Base-by-base conservation (phyloP, 1,140 invertebrate species). In the Micrasema longulum region DNA sequence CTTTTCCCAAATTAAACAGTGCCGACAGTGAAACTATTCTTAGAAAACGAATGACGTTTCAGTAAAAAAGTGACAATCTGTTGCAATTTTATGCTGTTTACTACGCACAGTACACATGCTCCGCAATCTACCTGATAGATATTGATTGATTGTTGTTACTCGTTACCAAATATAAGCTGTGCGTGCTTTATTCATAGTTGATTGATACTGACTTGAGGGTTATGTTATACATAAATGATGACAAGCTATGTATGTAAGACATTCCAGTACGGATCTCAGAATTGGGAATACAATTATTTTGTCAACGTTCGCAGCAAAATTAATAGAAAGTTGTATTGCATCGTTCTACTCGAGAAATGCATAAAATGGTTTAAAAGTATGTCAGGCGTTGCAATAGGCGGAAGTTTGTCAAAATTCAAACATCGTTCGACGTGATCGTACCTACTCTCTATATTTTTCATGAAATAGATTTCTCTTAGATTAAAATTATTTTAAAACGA, bases 301-400 rank as follows among this genome's bases (percentile, higher is more conserved):
- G 69, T 22, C 7, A 57, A 53, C 60, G 52, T 31, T 38, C 65
- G 65, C 65, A 23, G 68, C 55, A 71, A 43, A 67, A n/a, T n/a
- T n/a, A n/a, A 71, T 74, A 71, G 72, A 74, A 74, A 74, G 69
- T 67, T 14, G 72, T 65, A n/a, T 74, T 74, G 68, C 63, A 74
- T 74, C n/a, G 63, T 68, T 66, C 12, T 52, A 52, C 67, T 43
- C 57, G 60, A 9, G 9, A 55, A 43, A 69, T 69, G 52, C 66
- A 69, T 53, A 57, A 41, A 57, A 68, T 47, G 43, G 26, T 57
- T n/a, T n/a, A n/a, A n/a, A 57, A 57, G 53, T 57, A 11, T 57
- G 53, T 57, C 53, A 57, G 20, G 12, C 31, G 16, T 35, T 57
- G 53, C 48, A 52, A 52, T 52, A 52, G 43, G 48, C 53, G 53